Evolutionary conservation across 2,797 vertebrate species (phyloP).

Genomic region (Poecilia wingei): DNA sequence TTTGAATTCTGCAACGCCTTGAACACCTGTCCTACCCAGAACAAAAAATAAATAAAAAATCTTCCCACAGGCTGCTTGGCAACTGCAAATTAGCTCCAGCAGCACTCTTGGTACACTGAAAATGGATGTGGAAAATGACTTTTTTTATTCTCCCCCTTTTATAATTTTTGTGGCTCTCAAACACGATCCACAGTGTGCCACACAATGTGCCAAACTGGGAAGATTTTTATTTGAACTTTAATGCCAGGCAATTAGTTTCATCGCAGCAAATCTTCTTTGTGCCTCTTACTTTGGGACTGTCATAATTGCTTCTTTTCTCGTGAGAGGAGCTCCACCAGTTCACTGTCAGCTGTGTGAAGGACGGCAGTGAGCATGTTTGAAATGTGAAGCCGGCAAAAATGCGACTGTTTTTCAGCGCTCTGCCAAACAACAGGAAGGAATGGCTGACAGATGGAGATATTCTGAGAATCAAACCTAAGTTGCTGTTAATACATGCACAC

Average conservation of each 20-base stretch:
- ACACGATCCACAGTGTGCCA: not conserved
- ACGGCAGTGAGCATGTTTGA: not conserved
- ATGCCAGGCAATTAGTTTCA: not conserved
- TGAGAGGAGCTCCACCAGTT: not conserved
- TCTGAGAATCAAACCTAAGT: not conserved
- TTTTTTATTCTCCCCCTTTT: not conserved
- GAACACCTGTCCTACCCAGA: constrained; percentile 38
- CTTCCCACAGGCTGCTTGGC: constrained; percentile 29
- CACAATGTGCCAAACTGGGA: not conserved
- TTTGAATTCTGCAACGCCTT: constrained; percentile 13
- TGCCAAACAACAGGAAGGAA: constrained; percentile 3
- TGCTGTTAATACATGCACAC: not conserved
- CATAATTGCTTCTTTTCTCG: not conserved
- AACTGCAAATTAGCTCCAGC: constrained; percentile 36
- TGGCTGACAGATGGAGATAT: not conserved
- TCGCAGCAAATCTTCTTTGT: not conserved
- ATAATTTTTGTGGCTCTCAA: constrained; percentile 2
- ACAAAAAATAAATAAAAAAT: constrained; percentile 6
- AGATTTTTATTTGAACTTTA: constrained; percentile 1
- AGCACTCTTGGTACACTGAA: not conserved
- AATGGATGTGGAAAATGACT: constrained; percentile 16
- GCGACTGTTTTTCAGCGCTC: not conserved
- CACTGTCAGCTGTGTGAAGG: not conserved
- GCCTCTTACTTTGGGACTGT: not conserved
- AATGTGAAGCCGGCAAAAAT: not conserved